phyloP scores from a whole-genome alignment of 23 tunicate genomes.

The Halocynthia aurantium region DNA sequence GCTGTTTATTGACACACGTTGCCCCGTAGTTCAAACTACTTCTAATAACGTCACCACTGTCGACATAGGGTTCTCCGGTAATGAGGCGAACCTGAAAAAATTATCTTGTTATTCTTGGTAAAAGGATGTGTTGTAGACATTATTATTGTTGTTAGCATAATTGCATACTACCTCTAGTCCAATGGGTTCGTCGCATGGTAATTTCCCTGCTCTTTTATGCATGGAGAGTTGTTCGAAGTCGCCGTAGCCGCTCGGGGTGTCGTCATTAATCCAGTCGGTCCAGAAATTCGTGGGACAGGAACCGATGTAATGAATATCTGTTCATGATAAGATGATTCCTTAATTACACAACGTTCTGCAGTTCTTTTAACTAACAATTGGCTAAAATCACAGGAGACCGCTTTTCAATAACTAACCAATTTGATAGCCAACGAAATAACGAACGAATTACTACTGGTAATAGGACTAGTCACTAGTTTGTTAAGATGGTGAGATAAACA shows the following conservation, averaged over 20 bases:
- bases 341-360: no score
- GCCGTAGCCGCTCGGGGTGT: neutral
- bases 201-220: neutral
- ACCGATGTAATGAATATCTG: neutral
- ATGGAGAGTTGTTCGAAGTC: neutral
- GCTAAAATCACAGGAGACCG: no score
- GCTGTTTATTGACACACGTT: conserved; percentile 7
- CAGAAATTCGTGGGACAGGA: neutral
- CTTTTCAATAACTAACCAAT: no score
- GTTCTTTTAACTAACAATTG: no score
- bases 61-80: neutral
- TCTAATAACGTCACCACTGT: neutral
- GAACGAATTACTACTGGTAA: neutral
- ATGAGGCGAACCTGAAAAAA: conserved; percentile 1
- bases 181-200: neutral
- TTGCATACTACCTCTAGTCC: neutral
- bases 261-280: neutral
- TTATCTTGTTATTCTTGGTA: neutral
- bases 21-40: neutral
- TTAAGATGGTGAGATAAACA: no score
- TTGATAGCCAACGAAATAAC: neutral
- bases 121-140: no score
- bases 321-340: no score
- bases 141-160: no score
- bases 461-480: neutral